Evolutionary conservation across 2,113 vertebrate species (phyloP), one percentile per base, ranked within the genome.

Genomic region (Caranx melampygus): DNA sequence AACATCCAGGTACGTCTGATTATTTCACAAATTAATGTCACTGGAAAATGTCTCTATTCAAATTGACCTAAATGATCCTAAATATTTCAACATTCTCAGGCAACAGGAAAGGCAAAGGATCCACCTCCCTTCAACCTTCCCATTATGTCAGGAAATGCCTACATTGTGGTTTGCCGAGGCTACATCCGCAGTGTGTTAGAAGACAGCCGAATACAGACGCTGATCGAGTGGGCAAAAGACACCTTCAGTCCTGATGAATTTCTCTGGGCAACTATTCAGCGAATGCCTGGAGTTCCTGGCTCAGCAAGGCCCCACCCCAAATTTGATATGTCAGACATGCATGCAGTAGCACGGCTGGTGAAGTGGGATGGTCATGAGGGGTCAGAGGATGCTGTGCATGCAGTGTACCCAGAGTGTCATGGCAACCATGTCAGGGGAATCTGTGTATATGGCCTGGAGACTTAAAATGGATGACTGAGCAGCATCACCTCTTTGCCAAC

Each of bases 401-500:
- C 95, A 0, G 94, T 94, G 16, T 98, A 99, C 79, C 96, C 96
- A 0, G 90, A 91, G 0, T 99, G 97, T 75, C 88, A 60, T 0
- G 97, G 97, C 3, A 49, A 82, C 69, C 96, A 98, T 0, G 72
- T 98, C 26, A 95, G 96, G 13, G 75, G 83, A 0, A 88, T 98
- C 52, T 98, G 97, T 60, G 84, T 99, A 13, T 97, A 97, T 5
- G 97, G 96, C 94, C 67, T 0, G 97, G 97, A 18, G 97, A 99
- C 86, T 88, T 99, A 83, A 92, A 88, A 33, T 97, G 96, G 96
- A 87, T 99, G 67, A 33, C 95, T 20, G 79, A 75, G 16, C 93
- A 95, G 5, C 96, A 95, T 73, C 97, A 99, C 78, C 92, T 98
- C 13, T 98, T 98, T 91, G 97, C 96, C 75, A 98, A 98, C 68